Evolutionary conservation across 2,113 vertebrate species (phyloP), one percentile per base, ranked within the genome.

Genomic region (Montifringilla adamsi): DNA sequence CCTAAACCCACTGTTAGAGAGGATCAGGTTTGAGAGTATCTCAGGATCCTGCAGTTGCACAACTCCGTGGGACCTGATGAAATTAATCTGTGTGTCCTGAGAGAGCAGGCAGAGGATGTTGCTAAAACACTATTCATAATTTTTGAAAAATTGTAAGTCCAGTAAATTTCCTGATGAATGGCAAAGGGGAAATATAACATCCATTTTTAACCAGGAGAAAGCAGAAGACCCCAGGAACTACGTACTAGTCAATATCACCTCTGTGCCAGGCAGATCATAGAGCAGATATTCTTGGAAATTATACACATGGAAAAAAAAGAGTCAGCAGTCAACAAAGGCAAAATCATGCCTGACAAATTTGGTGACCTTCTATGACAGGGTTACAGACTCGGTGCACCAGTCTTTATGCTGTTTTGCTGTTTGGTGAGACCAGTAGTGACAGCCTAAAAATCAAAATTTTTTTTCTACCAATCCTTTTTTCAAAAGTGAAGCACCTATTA

Each of bases 371-470:
- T n/a, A 9, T n/a, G 47, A n/a, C 15, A 24, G 28, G 6, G 13
- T 8, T 24, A 56, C 4, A 47, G 12, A 0, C 0, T 35, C 59
- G 20, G 2, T 31, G 64, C 37, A 90, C 2, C 15, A 56, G 19
- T 28, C 3, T 22, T 62, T 47, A 18, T 21, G 20, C 7, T 27
- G 2, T 56, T 67, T 60, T 17, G 49, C 4, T 15, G 11, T 6
- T 43, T 63, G 23, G 4, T 35, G 12, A 80, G 13, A 63, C 2
- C 2, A 3, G 31, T 7, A 8, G 6, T 70, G 56, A 44, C 19
- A 53, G 15, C 7, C 28, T 24, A 41, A 75, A 73, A 37, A 16
- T 31, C 3, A 62, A 75, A 64, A 8, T 43, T 35, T 70, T 4
- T 83, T 80, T 90, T 37, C 15, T 43, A 41, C 4, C 5, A 24